Evolutionary conservation across 2,113 vertebrate genomes (phyloP), one percentile per base, ranked within the genome.

Genomic region (Poeciliopsis turrubarensis): DNA sequence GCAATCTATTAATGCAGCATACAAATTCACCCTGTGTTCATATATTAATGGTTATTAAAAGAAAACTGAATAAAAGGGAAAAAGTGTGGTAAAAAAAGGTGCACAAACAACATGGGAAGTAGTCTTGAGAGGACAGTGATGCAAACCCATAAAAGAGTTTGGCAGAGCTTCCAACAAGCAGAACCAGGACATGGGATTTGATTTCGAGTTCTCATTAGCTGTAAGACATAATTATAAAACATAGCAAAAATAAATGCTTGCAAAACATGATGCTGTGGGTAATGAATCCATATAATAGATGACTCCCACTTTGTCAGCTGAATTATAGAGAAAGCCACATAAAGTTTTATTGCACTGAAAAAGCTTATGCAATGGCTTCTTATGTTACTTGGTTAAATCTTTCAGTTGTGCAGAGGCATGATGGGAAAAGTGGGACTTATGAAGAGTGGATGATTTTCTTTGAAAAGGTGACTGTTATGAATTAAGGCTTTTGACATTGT

Each of bases 401-500:
- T 47, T 47, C 44, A 47, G 44, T 19, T 57, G 51, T n/a, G 25
- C 22, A 57, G 25, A 57, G 25, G n/a, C 51, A 57, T 3, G 22
- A n/a, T 57, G 51, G 8, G 7, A 57, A n/a, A 57, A 57, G 61
- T 61, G 51, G 9, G 17, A 65, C 31, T 76, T 73, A 22, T 63
- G 30, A 81, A 60, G 39, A 82, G 82, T 17, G 14, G 44, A 19
- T 6, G 5, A 17, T 47, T 47, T 7, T 47, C 44, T 47, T 83
- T 65, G 31, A 85, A 88, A 84, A 82, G 86, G 37, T 47, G 14
- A 15, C 60, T 73, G 60, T 74, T 47, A 62, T 82, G 76, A 31
- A 75, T 92, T 92, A 94, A 94, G 90, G 92, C 92, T 86, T 83
- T 51, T 67, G 80, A 89, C 86, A 88, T 75, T 69, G 68, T 72